Percentiles rank a stretch among this genome's conserved stretches.
Evolutionary conservation across 2,797 vertebrate genomes (phyloP).

Genomic region (Microctenopoma lineatum): DNA sequence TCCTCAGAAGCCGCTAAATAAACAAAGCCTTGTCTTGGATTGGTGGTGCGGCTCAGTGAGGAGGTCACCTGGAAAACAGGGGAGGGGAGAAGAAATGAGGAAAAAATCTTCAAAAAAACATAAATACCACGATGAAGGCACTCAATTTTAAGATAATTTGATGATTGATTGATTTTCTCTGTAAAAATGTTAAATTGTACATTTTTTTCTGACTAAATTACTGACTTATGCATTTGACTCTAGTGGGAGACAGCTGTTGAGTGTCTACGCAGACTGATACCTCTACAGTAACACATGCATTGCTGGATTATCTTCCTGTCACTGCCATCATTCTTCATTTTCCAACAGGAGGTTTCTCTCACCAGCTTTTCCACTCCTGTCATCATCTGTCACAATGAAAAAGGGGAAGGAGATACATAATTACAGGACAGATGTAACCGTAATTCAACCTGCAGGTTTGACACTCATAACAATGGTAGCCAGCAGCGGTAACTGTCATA

Average conservation of each 20-base stretch:
- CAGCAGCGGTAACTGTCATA: slow-evolving; percentile 40
- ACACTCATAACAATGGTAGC: slow-evolving; percentile 38
- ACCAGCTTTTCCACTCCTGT: slow-evolving; percentile 43
- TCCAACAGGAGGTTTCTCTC: slow-evolving; percentile 54
- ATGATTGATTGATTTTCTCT: slow-evolving; percentile 8
- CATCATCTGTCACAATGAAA: slow-evolving; percentile 57
- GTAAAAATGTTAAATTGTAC: slow-evolving; percentile 1
- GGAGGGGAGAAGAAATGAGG: neutral
- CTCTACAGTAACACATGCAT: slow-evolving; percentile 10
- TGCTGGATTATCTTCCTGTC: slow-evolving; percentile 48
- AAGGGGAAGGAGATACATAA: slow-evolving; percentile 61
- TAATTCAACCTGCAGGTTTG: slow-evolving; percentile 48
- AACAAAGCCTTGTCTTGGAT: slow-evolving; percentile 61
- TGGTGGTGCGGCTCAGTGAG: slow-evolving; percentile 51
- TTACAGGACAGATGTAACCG: slow-evolving; percentile 65
- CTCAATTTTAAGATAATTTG: neutral
- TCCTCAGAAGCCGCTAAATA: slow-evolving; percentile 66
- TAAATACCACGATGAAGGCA: neutral
- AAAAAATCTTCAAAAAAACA: slow-evolving; percentile 14
- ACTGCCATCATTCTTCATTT: slow-evolving; percentile 55
- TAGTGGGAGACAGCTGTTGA: slow-evolving; percentile 50
- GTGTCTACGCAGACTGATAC: slow-evolving; percentile 65
- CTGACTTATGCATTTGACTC: slow-evolving; percentile 14
- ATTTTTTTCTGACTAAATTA: neutral
- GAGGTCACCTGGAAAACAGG: slow-evolving; percentile 61